phyloP scores from a whole-genome alignment of 2,888 invertebrate species.

The Carabus problematicus region DNA sequence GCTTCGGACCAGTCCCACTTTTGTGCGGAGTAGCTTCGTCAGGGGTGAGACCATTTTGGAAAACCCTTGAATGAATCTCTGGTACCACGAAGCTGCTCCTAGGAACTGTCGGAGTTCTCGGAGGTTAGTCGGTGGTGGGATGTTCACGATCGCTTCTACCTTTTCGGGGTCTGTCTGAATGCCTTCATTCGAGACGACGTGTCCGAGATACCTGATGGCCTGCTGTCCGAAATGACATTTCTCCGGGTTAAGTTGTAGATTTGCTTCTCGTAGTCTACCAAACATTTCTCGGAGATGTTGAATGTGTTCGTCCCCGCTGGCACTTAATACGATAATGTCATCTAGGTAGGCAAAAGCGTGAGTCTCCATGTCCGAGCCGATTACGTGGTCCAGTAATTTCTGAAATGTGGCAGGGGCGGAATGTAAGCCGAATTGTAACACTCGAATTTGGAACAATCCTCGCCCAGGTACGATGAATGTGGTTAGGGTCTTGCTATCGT shows the following conservation, averaged over 20 bases:
- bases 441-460: slow-evolving; percentile 50
- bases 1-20: too few relatives aligned
- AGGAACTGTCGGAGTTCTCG: slow-evolving; percentile 44
- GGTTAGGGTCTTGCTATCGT: slow-evolving; percentile 46
- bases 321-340: slow-evolving; percentile 47
- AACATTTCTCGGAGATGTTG: slow-evolving; percentile 43
- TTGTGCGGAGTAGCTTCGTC: not conserved
- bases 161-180: slow-evolving; percentile 38
- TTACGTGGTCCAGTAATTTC: slow-evolving; percentile 48
- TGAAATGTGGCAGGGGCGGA: slow-evolving; percentile 50
- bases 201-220: slow-evolving; percentile 45
- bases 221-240: slow-evolving; percentile 45
- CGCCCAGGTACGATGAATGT: slow-evolving; percentile 49
- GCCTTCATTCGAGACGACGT: slow-evolving; percentile 26
- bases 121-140: too few relatives aligned
- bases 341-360: slow-evolving; percentile 46
- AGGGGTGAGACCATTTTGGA: not conserved
- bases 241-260: slow-evolving; percentile 43
- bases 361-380: slow-evolving; percentile 49
- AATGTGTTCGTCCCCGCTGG: slow-evolving; percentile 40
- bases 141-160: slow-evolving; percentile 39
- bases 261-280: slow-evolving; percentile 41
- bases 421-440: slow-evolving; percentile 51
- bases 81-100: slow-evolving; percentile 34
- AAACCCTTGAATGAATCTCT: slow-evolving; percentile 17